Percentiles rank a stretch among this genome's conserved stretches.
These are phyloP conservation scores for Lamprotornis superbus DNA, from an alignment of 2,113 vertebrate species.

Conservation along the genomic window DNA sequence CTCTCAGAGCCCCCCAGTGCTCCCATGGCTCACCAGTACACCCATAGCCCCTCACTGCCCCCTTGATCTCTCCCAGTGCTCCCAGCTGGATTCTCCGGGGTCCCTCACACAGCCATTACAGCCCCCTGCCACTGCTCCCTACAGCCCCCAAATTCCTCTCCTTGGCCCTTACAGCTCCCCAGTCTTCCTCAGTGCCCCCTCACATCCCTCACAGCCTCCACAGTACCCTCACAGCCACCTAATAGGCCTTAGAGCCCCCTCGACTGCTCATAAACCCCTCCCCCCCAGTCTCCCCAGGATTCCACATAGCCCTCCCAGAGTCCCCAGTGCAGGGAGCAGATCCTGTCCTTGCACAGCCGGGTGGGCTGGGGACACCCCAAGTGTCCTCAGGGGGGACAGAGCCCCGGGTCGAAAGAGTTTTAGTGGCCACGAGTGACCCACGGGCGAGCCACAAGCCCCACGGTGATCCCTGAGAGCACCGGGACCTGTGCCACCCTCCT, in stretches of 20 bases:
- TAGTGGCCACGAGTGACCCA: not conserved
- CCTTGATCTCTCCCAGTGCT: not conserved
- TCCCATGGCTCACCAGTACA: not conserved
- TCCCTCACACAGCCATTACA: not conserved
- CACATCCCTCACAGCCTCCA: no score
- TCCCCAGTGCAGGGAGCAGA: not conserved
- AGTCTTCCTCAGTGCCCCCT: not conserved
- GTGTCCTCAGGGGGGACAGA: not conserved
- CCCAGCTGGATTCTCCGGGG: not conserved
- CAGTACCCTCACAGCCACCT: not conserved
- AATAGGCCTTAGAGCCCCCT: not conserved
- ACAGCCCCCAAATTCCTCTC: not conserved
- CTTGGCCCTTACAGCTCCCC: not conserved
- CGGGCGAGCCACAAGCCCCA: not conserved
- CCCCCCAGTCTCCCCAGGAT: no score
- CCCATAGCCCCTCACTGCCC: no score
- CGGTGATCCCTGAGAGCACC: not conserved
- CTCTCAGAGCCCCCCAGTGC: not conserved
- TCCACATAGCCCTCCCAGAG: not conserved
- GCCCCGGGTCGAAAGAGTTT: not conserved
- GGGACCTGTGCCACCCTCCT: not conserved
- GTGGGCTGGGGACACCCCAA: not conserved
- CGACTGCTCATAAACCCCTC: not conserved
- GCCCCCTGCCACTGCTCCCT: not conserved
- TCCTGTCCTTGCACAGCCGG: not conserved